Conservation (phyloP, 2,797 vertebrate genomes). For the Fistularia tabacaria region DNA sequence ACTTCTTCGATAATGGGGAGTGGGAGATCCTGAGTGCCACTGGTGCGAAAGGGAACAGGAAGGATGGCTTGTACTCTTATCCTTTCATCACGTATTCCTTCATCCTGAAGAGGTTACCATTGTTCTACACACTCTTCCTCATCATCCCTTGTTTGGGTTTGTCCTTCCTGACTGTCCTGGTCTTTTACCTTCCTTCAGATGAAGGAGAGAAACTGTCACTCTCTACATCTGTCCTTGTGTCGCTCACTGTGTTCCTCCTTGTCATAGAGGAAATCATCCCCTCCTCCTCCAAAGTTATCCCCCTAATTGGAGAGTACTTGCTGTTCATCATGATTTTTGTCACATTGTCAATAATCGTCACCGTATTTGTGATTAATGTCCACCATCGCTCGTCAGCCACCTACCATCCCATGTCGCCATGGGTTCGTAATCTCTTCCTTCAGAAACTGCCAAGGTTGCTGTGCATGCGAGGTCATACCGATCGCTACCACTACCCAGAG, state of each 20-base stretch:
- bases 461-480: slow-evolving; percentile 88
- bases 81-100: slow-evolving; percentile 93
- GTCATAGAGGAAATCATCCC: slow-evolving; percentile 99
- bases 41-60: slow-evolving; percentile 83
- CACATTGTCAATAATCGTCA: slow-evolving; percentile 94
- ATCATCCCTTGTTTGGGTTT: slow-evolving; percentile 93
- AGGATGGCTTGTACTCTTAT: slow-evolving; percentile 83
- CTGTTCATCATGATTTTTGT: slow-evolving; percentile 99
- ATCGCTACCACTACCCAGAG: slow-evolving; percentile 82
- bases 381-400: slow-evolving; percentile 94
- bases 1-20: slow-evolving; percentile 97
- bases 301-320: slow-evolving; percentile 93
- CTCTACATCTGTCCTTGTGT: slow-evolving; percentile 94
- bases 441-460: slow-evolving; percentile 87
- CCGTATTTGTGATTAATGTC: slow-evolving; percentile 95
- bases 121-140: slow-evolving; percentile 97
- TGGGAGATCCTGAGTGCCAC: slow-evolving; percentile 95
- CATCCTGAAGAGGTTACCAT: slow-evolving; percentile 87
- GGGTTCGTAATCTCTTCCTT: slow-evolving; percentile 93
- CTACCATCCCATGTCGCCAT: slow-evolving; percentile 96
- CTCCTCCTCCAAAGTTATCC: slow-evolving; percentile 96
- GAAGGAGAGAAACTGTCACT: slow-evolving; percentile 96
- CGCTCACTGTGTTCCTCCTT: slow-evolving; percentile 95
- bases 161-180: slow-evolving; percentile 91
- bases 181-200: slow-evolving; percentile 96